A percentile compares a stretch with the other conserved stretches of the same genome.
Evolutionary conservation across 2,113 vertebrate species (phyloP).

Genomic region (Sakesphorus luctuosus): DNA sequence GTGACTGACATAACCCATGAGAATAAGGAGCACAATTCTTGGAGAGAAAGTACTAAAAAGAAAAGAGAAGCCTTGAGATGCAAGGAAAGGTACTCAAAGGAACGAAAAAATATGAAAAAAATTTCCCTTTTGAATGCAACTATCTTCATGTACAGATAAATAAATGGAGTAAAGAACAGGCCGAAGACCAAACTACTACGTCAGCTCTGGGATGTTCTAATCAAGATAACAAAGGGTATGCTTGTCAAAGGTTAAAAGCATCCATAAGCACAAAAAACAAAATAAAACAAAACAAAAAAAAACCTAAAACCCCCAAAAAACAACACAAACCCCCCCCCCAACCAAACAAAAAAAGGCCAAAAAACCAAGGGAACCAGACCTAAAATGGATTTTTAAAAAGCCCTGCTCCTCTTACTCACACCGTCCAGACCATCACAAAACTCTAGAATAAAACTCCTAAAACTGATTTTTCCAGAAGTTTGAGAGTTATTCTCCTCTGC

Average conservation of each 20-base stretch:
- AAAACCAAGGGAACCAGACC: background rate
- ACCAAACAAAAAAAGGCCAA: constrained; percentile 11
- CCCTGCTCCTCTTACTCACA: background rate
- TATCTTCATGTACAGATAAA: background rate
- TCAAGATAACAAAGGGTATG: background rate
- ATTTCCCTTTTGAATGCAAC: background rate
- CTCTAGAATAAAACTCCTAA: background rate
- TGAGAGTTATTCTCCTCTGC: background rate
- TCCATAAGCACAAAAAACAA: background rate
- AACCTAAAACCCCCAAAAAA: too few relatives aligned
- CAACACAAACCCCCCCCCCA: too few relatives aligned
- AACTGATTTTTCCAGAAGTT: background rate
- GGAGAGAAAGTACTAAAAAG: background rate
- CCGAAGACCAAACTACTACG: background rate
- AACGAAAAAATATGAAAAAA: background rate
- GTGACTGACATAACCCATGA: background rate
- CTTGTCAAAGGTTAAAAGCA: background rate
- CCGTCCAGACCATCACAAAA: background rate
- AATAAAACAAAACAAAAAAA: too few relatives aligned
- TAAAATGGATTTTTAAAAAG: background rate
- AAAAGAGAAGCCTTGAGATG: background rate
- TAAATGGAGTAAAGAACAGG: background rate
- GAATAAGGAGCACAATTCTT: background rate
- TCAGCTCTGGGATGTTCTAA: background rate
- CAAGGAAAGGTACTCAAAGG: background rate